phyloP scores from a whole-genome alignment of 2,888 invertebrate species.

The Onchidella celtica region DNA sequence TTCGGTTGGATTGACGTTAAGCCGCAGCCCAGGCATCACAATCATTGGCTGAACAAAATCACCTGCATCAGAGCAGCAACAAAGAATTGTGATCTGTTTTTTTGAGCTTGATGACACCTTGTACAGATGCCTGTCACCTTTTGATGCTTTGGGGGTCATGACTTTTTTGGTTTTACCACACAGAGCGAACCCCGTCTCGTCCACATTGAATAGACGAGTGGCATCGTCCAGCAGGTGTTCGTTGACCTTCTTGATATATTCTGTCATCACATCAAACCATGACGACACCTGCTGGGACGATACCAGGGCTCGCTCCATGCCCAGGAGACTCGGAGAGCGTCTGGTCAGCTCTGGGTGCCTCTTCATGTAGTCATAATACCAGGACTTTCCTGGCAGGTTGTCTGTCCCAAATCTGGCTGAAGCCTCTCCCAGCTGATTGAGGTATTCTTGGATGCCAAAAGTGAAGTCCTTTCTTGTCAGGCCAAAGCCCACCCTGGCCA shows the following conservation, averaged over 20 bases:
- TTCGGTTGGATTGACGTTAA: too few relatives aligned
- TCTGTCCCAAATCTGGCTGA: background rate
- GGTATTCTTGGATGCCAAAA: background rate
- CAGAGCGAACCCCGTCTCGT: background rate
- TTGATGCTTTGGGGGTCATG: background rate
- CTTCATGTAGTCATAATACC: background rate
- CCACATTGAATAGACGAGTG: background rate
- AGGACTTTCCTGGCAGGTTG: background rate
- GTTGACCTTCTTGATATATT: background rate
- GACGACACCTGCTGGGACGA: slow-evolving; percentile 1
- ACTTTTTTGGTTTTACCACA: background rate
- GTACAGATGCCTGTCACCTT: background rate
- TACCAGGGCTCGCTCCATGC: background rate
- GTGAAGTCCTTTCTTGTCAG: background rate
- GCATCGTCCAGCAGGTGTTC: background rate
- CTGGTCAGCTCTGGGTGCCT: background rate
- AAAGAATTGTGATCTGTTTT: too few relatives aligned
- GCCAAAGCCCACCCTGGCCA: background rate
- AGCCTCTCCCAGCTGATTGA: background rate
- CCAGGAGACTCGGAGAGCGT: background rate
- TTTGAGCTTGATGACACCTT: too few relatives aligned
- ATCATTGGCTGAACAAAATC: too few relatives aligned
- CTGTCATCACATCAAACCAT: background rate
- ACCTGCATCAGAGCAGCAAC: too few relatives aligned
- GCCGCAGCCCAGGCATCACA: too few relatives aligned